Evolutionary conservation across 2,113 vertebrate species (phyloP), one percentile per base, ranked within the genome.

Genomic region (Brachyhypopomus gauderio): DNA sequence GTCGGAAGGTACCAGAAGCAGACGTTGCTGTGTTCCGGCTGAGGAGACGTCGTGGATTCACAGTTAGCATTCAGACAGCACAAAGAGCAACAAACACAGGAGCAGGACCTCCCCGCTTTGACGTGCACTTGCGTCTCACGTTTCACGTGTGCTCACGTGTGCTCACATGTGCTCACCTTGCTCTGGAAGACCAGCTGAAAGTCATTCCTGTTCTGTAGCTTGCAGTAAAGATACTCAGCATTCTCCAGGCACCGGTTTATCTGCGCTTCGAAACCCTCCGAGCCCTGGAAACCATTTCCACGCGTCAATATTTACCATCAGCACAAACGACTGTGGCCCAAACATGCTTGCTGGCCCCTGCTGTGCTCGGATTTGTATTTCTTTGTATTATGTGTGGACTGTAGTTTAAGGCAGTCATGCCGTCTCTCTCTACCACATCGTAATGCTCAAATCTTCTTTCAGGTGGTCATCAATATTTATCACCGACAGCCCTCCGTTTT

Each of bases 1-100:
- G 84, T 87, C 48, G 91, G 91, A 8, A 92, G 83, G 75, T 92
- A 94, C 87, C 90, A 94, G 87, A 94, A 93, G 45, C 89, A 93
- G 38, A 93, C 84, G 38, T 90, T 91, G 36, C 85, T 92, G 81
- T 93, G 84, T 81, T 94, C 91, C 7, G 91, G 91, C 92, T 95
- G 84, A 55, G 86, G 48, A 67, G 77, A 72, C 0, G 79, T 9
- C 25, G 25, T 3, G 70, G 52, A 20, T 45, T 1, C 45, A 14
- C 12, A 17, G 20, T n/a, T 36, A 55, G 9, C n/a, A 56, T 58
- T 52, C 9, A 11, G 1, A 52, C 45, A 52, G 12, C 12, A 52
- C 3, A 25, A 55, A 23, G 30, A 7, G n/a, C 5, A 63, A 27
- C 16, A 1, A 30, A 73, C 25, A 56, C 6, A 3, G 25, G 62